These are phyloP conservation scores for Cydia splendana DNA, from an alignment of 1,140 invertebrate genomes.

Conservation along the genomic window DNA sequence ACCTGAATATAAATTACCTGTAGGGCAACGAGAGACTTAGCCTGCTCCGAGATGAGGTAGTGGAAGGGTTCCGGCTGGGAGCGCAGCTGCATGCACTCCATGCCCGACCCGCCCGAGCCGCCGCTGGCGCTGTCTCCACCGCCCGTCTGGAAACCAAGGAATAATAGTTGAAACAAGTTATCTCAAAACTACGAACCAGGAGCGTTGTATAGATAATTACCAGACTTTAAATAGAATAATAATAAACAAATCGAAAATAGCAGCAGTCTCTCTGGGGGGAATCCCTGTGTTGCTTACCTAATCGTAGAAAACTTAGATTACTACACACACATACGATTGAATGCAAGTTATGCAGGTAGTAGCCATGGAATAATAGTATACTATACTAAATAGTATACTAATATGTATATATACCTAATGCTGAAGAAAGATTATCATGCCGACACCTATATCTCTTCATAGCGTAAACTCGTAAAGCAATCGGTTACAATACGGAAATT, in stretches of 20 bases:
- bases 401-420: too few relatives aligned
- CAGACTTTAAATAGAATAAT: too few relatives aligned
- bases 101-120: conserved; percentile 82
- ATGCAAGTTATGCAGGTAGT: too few relatives aligned
- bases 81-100: conserved; percentile 86
- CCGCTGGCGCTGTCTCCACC: conserved; percentile 79
- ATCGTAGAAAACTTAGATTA: too few relatives aligned
- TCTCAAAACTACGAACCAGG: too few relatives aligned
- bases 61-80: conserved; percentile 84
- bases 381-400: too few relatives aligned
- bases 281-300: too few relatives aligned
- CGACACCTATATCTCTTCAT: background rate
- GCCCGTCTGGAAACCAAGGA: conserved; percentile 64
- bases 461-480: background rate
- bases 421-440: background rate
- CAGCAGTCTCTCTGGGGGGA: too few relatives aligned
- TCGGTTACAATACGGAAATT: background rate
- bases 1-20: conserved; percentile 65
- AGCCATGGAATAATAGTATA: too few relatives aligned
- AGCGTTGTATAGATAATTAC: too few relatives aligned
- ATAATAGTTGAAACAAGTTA: background rate
- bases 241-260: too few relatives aligned
- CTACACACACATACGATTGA: too few relatives aligned
- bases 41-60: conserved; percentile 90
- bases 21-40: conserved; percentile 88